These are phyloP conservation scores for Epirrita christyi DNA, from an alignment of 2,888 invertebrate species.

Conservation along the genomic window DNA sequence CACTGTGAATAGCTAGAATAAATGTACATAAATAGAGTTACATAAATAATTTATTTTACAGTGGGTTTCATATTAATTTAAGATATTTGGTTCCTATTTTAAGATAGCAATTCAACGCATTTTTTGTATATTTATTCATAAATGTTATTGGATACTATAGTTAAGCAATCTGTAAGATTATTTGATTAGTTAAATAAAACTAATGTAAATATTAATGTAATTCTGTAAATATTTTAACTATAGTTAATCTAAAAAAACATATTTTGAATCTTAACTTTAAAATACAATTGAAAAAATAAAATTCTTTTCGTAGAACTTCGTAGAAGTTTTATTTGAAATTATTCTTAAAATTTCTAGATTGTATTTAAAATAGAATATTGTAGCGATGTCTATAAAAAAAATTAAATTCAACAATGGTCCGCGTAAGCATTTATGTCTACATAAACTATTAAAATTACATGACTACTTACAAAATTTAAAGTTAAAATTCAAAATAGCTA, in stretches of 20 bases:
- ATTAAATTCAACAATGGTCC: too few relatives aligned
- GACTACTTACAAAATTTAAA: slow-evolving; percentile 13
- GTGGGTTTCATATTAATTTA: slow-evolving; percentile 53
- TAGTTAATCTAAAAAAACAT: slow-evolving; percentile 19
- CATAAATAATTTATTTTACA: slow-evolving; percentile 75
- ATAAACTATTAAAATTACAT: not conserved
- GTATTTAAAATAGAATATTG: too few relatives aligned
- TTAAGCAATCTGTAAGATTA: slow-evolving; percentile 46
- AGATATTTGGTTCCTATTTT: slow-evolving; percentile 82
- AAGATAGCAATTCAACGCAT: slow-evolving; percentile 68
- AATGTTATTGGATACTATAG: slow-evolving; percentile 51
- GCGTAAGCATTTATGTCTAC: too few relatives aligned
- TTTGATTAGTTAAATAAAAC: slow-evolving; percentile 36
- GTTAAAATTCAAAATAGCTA: slow-evolving; percentile 35
- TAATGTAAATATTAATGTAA: slow-evolving; percentile 32
- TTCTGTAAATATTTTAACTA: slow-evolving; percentile 30
- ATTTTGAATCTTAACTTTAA: slow-evolving; percentile 41
- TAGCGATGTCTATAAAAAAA: too few relatives aligned
- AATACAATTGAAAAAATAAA: slow-evolving; percentile 35
- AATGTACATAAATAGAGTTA: slow-evolving; percentile 71
- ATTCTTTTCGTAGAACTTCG: too few relatives aligned
- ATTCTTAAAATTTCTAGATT: too few relatives aligned
- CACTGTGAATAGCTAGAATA: slow-evolving; percentile 60
- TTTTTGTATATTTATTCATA: slow-evolving; percentile 71
- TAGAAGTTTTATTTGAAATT: too few relatives aligned